A percentile compares a stretch with the other conserved stretches of the same genome.
These are phyloP conservation scores for Lithobates pipiens DNA, from an alignment of 2,797 vertebrate genomes.

Conservation along the genomic window DNA sequence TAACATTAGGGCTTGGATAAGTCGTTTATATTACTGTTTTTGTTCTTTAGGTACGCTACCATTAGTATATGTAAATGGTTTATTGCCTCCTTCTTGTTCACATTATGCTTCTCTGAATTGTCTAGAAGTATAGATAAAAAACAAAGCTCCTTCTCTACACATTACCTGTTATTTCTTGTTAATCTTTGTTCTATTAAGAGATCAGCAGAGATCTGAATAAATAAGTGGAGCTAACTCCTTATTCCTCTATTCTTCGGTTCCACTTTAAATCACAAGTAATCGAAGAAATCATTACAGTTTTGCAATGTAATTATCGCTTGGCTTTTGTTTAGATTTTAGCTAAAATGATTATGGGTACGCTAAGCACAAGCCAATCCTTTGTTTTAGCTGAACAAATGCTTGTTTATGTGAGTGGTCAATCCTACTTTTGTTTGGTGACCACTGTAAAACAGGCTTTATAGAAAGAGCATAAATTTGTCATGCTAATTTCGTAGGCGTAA, in stretches of 20 bases:
- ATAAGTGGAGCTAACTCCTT: background rate
- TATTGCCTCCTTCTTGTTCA: background rate
- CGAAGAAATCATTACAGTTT: constrained; percentile 60
- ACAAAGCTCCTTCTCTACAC: background rate
- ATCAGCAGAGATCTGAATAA: constrained; percentile 17
- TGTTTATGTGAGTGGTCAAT: constrained; percentile 26
- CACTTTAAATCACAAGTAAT: background rate
- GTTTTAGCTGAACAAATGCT: constrained; percentile 41
- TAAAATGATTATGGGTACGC: constrained; percentile 67
- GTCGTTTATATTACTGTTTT: no score
- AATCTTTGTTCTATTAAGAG: background rate
- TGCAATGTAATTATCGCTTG: constrained; percentile 67
- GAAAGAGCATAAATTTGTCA: constrained; percentile 3
- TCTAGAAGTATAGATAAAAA: no score
- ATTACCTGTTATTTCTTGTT: constrained; percentile 5
- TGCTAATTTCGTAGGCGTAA: background rate
- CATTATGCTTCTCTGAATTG: background rate
- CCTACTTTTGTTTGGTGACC: constrained; percentile 4
- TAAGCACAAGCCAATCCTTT: constrained; percentile 60
- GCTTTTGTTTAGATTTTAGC: constrained; percentile 65
- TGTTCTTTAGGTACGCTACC: background rate
- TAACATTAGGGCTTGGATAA: background rate
- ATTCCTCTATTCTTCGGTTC: constrained; percentile 15
- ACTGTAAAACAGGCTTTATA: constrained; percentile 20
- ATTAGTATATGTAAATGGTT: background rate